These are phyloP conservation scores for Nothobranchius furzeri DNA, from an alignment of 2,113 vertebrate species.

Conservation along the genomic window DNA sequence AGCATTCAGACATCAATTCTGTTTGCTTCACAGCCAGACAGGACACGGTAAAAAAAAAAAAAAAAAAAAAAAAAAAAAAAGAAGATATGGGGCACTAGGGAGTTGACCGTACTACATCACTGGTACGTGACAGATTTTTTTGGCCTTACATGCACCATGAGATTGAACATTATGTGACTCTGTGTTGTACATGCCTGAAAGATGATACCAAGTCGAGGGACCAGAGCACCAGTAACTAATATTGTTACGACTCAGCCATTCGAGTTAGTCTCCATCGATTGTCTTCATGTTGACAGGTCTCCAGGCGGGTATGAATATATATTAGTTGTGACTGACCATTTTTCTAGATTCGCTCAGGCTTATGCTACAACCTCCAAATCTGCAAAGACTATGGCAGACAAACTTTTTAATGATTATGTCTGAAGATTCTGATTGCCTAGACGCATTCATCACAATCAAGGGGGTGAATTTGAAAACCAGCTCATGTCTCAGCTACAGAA, in stretches of 20 bases:
- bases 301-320: neutral
- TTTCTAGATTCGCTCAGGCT: neutral
- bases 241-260: conserved; percentile 4
- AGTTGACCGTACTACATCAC: neutral
- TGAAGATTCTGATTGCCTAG: neutral
- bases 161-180: conserved; percentile 1
- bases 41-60: no score
- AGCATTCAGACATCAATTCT: no score
- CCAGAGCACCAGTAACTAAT: neutral
- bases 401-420: neutral
- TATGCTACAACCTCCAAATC: neutral
- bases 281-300: neutral
- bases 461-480: no score
- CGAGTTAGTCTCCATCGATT: conserved; percentile 4
- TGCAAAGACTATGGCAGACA: neutral
- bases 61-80: no score
- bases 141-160: neutral
- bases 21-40: no score
- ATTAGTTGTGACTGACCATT: neutral
- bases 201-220: neutral
- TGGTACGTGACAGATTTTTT: neutral
- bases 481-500: no score
- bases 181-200: neutral
- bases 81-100: neutral
- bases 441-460: no score